A percentile compares a stretch with the other conserved stretches of the same genome.
Evolutionary conservation across 2,113 vertebrate genomes (phyloP).

Genomic region (Cyprinodon tularosa): DNA sequence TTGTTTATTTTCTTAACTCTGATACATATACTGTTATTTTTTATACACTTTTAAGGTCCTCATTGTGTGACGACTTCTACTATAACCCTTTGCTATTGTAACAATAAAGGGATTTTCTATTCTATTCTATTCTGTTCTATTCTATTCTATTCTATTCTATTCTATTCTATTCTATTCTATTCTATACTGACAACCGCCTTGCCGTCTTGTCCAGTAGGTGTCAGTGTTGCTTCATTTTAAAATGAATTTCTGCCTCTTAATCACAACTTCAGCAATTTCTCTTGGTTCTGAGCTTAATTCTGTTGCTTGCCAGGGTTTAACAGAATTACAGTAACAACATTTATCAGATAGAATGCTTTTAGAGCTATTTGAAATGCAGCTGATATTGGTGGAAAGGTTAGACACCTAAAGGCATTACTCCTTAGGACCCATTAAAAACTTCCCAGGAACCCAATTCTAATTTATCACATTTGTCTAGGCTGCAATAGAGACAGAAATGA

Average conservation of each 20-base stretch:
- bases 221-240: conserved; percentile 20
- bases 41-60: no score
- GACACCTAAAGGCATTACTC: background rate
- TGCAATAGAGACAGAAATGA: background rate
- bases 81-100: no score
- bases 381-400: background rate
- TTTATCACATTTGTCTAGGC: background rate
- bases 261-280: background rate
- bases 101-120: no score
- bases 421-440: background rate
- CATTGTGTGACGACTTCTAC: no score
- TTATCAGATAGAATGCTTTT: background rate
- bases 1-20: no score
- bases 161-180: no score
- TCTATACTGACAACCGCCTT: background rate
- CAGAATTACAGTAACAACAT: background rate
- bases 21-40: no score
- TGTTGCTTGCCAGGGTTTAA: background rate
- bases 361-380: background rate
- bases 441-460: background rate
- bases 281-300: background rate
- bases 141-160: no score
- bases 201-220: conserved; percentile 46
- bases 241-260: no score
- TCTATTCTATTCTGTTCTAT: no score